Evolutionary conservation across 2,888 invertebrate genomes (phyloP).

Genomic region (Harmothoe impar): DNA sequence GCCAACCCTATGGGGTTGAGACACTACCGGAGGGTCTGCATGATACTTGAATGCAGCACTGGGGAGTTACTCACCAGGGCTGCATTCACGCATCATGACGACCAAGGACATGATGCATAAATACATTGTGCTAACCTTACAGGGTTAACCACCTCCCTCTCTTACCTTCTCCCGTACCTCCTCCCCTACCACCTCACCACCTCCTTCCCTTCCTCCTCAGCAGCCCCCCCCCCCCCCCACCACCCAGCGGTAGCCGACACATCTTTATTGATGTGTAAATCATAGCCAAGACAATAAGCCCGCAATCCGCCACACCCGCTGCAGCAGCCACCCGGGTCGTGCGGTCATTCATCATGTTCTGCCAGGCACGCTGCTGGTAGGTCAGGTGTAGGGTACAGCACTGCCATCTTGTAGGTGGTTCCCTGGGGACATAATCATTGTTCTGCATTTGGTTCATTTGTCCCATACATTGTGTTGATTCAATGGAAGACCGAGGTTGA

Average conservation of each 20-base stretch:
- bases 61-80: too few relatives aligned
- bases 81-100: too few relatives aligned
- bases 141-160: neutral
- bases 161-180: neutral
- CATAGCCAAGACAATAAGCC: conserved; percentile 43
- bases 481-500: too few relatives aligned
- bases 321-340: neutral
- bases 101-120: too few relatives aligned
- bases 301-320: neutral
- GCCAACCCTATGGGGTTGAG: too few relatives aligned
- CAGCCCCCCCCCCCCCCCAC: neutral
- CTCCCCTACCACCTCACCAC: neutral
- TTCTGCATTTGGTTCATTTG: too few relatives aligned
- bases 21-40: too few relatives aligned
- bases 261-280: conserved; percentile 39
- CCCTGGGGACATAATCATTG: too few relatives aligned
- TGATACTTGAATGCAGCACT: too few relatives aligned
- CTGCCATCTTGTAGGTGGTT: neutral
- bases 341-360: too few relatives aligned
- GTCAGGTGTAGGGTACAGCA: neutral
- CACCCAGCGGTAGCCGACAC: neutral
- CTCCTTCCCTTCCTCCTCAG: neutral
- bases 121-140: too few relatives aligned
- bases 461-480: too few relatives aligned
- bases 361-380: neutral